Percentiles rank a stretch among this genome's conserved stretches.
Evolutionary conservation across 2,113 vertebrate genomes (phyloP).

Genomic region (Zeus faber): DNA sequence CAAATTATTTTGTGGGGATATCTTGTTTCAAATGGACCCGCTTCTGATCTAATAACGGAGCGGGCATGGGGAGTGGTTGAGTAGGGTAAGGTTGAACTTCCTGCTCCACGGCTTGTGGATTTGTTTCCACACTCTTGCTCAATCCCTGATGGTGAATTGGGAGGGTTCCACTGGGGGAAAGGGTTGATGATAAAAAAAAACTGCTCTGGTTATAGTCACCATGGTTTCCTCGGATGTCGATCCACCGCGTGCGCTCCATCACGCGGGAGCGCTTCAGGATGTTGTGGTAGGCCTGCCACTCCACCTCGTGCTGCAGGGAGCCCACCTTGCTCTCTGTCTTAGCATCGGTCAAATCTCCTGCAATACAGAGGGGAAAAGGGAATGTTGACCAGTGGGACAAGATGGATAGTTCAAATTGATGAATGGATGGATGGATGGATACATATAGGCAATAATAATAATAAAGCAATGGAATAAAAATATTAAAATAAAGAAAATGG

Average conservation of each 20-base stretch:
- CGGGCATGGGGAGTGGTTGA: too few relatives aligned
- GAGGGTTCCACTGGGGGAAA: background rate
- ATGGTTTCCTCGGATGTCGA: slow-evolving; percentile 95
- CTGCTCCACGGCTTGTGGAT: slow-evolving; percentile 32
- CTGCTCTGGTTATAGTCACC: slow-evolving; percentile 66
- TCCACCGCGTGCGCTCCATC: slow-evolving; percentile 92
- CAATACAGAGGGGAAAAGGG: background rate
- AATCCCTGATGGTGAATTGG: background rate
- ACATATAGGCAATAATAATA: too few relatives aligned
- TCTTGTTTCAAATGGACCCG: slow-evolving; percentile 49
- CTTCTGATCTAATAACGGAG: slow-evolving; percentile 23
- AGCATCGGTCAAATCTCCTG: slow-evolving; percentile 94
- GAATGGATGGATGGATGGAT: too few relatives aligned
- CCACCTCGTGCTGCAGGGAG: slow-evolving; percentile 87
- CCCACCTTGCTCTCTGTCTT: slow-evolving; percentile 89
- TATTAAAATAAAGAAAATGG: too few relatives aligned
- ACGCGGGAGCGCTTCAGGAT: slow-evolving; percentile 88
- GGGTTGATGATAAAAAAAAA: background rate
- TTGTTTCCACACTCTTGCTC: slow-evolving; percentile 2
- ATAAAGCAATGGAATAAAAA: too few relatives aligned
- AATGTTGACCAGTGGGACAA: too few relatives aligned
- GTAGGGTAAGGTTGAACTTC: slow-evolving; percentile 22
- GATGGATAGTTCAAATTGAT: too few relatives aligned
- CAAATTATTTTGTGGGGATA: slow-evolving; percentile 9
- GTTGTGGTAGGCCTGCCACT: slow-evolving; percentile 92